phyloP scores from a whole-genome alignment of 2,797 vertebrate species.

The Manis pentadactyla region DNA sequence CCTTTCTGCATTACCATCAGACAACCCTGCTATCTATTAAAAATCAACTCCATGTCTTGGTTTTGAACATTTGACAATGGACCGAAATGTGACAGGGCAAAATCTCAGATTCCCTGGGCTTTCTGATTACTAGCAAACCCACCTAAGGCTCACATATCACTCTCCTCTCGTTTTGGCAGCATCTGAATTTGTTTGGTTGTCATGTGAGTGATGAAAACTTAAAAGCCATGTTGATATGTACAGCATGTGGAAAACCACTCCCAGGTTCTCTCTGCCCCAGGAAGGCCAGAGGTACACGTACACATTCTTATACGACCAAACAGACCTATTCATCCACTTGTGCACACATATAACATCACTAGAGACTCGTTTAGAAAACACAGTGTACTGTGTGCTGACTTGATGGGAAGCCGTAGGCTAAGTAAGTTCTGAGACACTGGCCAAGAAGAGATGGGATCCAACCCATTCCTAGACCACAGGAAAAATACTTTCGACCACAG shows the following conservation, averaged over 20 bases:
- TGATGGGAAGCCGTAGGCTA: slow-evolving; percentile 78
- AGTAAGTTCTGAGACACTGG: slow-evolving; percentile 74
- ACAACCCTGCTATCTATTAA: slow-evolving; percentile 62
- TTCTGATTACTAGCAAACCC: slow-evolving; percentile 74
- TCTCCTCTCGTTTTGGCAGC: slow-evolving; percentile 65
- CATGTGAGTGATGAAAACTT: slow-evolving; percentile 70
- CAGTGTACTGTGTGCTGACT: slow-evolving; percentile 63
- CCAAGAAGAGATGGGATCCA: slow-evolving; percentile 80
- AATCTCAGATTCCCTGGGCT: slow-evolving; percentile 51
- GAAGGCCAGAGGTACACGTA: slow-evolving; percentile 36
- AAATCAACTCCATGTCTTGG: slow-evolving; percentile 34
- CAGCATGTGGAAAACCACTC: slow-evolving; percentile 76
- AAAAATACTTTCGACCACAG: slow-evolving; percentile 84
- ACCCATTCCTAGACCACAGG: slow-evolving; percentile 78
- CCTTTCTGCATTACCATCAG: not conserved
- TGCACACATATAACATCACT: slow-evolving; percentile 21
- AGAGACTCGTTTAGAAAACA: slow-evolving; percentile 64
- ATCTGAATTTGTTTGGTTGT: slow-evolving; percentile 73
- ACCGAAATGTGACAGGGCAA: slow-evolving; percentile 72
- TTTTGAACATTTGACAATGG: slow-evolving; percentile 68
- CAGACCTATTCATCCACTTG: not conserved
- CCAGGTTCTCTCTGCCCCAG: slow-evolving; percentile 17
- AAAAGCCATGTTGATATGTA: slow-evolving; percentile 74
- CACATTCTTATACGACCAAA: slow-evolving; percentile 47
- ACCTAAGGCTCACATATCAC: slow-evolving; percentile 63